Conservation (phyloP, 2,888 invertebrate genomes). For the Microctonus hyperodae region DNA sequence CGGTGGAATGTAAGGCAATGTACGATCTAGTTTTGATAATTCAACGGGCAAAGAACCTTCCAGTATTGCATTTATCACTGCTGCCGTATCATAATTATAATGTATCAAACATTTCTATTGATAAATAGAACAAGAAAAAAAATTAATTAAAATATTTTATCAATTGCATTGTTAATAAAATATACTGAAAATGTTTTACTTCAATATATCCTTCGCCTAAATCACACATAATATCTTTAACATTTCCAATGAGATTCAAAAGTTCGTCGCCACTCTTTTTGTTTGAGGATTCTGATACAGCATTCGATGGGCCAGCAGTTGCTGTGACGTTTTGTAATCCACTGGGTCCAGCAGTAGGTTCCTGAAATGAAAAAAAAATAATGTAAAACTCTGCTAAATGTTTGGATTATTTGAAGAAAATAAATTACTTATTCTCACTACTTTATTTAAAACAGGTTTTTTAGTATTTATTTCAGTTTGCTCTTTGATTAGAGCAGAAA, state of each 20-base stretch:
- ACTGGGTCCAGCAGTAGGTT: constrained; percentile 42
- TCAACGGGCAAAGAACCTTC: constrained; percentile 74
- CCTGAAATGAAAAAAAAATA: constrained; percentile 34
- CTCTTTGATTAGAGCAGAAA: background rate
- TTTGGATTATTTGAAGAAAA: background rate
- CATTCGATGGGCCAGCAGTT: constrained; percentile 9
- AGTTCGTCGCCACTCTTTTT: constrained; percentile 53
- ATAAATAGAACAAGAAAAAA: constrained; percentile 43
- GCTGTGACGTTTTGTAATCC: constrained; percentile 29
- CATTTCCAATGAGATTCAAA: constrained; percentile 67
- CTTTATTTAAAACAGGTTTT: background rate
- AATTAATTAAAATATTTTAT: constrained; percentile 8
- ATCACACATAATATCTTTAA: constrained; percentile 81
- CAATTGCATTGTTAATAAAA: background rate
- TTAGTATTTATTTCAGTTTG: constrained; percentile 12
- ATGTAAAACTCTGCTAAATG: background rate
- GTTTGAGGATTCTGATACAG: constrained; percentile 12
- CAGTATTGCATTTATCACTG: constrained; percentile 83
- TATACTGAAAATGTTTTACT: constrained; percentile 59
- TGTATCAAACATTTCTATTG: constrained; percentile 78
- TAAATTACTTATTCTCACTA: background rate
- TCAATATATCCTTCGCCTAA: constrained; percentile 77
- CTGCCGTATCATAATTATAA: constrained; percentile 77
- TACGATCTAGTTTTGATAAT: constrained; percentile 64
- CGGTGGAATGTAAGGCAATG: constrained; percentile 71